Base-by-base conservation (phyloP, 1,140 invertebrate species). In the Temnothorax nylanderi region DNA sequence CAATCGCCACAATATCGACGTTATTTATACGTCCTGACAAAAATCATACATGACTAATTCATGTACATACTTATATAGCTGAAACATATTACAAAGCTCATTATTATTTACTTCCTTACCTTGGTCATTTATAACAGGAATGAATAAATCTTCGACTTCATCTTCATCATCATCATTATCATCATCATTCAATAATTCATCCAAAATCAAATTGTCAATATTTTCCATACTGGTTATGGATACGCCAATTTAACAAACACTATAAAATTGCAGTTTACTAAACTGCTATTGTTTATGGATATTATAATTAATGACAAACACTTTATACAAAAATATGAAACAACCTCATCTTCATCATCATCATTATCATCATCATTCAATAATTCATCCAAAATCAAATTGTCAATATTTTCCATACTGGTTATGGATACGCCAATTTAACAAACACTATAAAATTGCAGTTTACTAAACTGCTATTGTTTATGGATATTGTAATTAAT, bases 11-110 rank as follows among this genome's bases (percentile, higher is more conserved):
- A 51, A 16, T 56, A 21, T 56, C n/a, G 54, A 56, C 18, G 54
- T 21, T 56, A 56, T 56, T 56, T 56, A 56, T 56, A 56, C n/a
- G 54, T 56, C 6, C 54, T 56, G 54, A 56, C 18, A 56, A 56
- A 56, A 56, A 56, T 56, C 54, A 56, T 56, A 56, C 54, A 56
- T 56, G 54, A 56, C 18, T 56, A 56, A 56, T 56, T 56, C 54
- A 56, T 56, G 7, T 56, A 56, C 2, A 56, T 56, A 56, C 3
- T 0, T 51, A 51, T 56, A 56, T 56, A 56, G 54, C 54, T 56
- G 54, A 56, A 56, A 56, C 18, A n/a, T 56, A 21, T 56, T 56
- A 7, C n/a, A 21, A 56, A 56, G n/a, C 54, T 56, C 54, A 56
- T 56, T 56, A 56, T 56, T 21, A 56, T 21, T 56, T 56, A 56